Conservation (phyloP, 1,140 invertebrate species). For the Drosophila neocordata region DNA sequence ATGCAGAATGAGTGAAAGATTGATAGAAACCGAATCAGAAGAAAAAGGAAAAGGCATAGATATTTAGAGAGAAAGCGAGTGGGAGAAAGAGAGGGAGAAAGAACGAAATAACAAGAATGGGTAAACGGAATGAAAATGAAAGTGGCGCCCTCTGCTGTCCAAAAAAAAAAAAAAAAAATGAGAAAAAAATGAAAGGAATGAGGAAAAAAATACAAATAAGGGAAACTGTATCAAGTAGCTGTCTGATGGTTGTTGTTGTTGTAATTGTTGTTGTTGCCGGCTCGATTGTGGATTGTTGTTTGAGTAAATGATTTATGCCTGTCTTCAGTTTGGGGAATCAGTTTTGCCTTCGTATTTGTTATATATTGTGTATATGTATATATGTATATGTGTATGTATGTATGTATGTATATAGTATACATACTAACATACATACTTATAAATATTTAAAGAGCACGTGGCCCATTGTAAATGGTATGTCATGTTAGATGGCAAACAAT, state of each 20-base stretch:
- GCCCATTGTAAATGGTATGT: constrained; percentile 76
- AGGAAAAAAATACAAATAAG: constrained; percentile 29
- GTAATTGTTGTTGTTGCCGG: constrained; percentile 39
- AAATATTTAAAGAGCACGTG: constrained; percentile 80
- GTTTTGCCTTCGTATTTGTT: constrained; percentile 43
- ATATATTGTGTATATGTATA: too few species aligned
- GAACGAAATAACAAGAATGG: not conserved
- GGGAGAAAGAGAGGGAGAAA: constrained; percentile 3
- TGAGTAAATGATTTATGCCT: constrained; percentile 70
- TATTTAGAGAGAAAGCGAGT: not conserved
- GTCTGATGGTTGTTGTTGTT: not conserved
- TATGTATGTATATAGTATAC: constrained; percentile 1
- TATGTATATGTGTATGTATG: too few species aligned
- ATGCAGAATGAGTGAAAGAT: constrained; percentile 22
- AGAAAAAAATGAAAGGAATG: constrained; percentile 14
- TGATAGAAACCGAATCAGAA: constrained; percentile 31
- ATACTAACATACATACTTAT: constrained; percentile 25
- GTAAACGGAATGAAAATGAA: constrained; percentile 29
- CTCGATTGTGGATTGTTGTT: constrained; percentile 35
- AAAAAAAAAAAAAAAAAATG: constrained; percentile 24
- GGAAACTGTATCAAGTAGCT: constrained; percentile 44
- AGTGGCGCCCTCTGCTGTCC: constrained; percentile 58
- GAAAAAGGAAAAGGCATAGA: constrained; percentile 6
- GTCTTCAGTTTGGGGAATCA: constrained; percentile 43
- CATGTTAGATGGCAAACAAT: constrained; percentile 72